Conservation (phyloP, 2,888 invertebrate genomes). For the Drosophila basisetae region DNA sequence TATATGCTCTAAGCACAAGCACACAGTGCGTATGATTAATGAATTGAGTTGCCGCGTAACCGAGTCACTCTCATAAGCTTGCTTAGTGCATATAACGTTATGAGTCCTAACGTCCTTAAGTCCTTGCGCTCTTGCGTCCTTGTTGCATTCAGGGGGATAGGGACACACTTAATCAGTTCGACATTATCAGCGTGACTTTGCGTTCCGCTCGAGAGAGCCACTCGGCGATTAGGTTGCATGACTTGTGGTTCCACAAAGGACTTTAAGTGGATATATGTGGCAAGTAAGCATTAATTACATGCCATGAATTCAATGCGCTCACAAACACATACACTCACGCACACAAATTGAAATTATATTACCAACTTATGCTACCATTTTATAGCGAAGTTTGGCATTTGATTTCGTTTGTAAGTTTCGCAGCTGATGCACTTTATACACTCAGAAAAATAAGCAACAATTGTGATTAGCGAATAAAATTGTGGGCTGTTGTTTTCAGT, state of each 20-base stretch:
- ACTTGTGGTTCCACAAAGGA: constrained; percentile 30
- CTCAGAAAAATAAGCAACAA: neutral
- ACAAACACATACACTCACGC: neutral
- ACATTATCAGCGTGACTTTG: constrained; percentile 78
- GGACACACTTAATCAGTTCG: constrained; percentile 78
- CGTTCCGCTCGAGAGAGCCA: constrained; percentile 47
- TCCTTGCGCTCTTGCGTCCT: constrained; percentile 10
- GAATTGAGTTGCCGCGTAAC: constrained; percentile 38
- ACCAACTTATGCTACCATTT: constrained; percentile 25
- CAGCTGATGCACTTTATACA: constrained; percentile 20
- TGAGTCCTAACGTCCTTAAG: neutral
- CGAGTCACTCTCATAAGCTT: constrained; percentile 7
- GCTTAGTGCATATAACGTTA: constrained; percentile 27
- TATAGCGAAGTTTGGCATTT: constrained; percentile 2
- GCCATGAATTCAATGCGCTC: constrained; percentile 22
- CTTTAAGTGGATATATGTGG: constrained; percentile 26
- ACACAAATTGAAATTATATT: constrained; percentile 6
- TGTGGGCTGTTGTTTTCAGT: neutral
- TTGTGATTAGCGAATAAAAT: too few species aligned
- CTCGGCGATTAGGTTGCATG: constrained; percentile 59
- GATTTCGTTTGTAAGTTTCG: constrained; percentile 7
- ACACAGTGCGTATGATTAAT: constrained; percentile 54
- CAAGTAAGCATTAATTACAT: constrained; percentile 55
- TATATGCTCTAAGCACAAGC: neutral
- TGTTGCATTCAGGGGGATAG: constrained; percentile 44